A percentile compares a stretch with the other conserved stretches of the same genome.
Conservation (phyloP, 2,113 vertebrate genomes). For the Cebus imitator region DNA sequence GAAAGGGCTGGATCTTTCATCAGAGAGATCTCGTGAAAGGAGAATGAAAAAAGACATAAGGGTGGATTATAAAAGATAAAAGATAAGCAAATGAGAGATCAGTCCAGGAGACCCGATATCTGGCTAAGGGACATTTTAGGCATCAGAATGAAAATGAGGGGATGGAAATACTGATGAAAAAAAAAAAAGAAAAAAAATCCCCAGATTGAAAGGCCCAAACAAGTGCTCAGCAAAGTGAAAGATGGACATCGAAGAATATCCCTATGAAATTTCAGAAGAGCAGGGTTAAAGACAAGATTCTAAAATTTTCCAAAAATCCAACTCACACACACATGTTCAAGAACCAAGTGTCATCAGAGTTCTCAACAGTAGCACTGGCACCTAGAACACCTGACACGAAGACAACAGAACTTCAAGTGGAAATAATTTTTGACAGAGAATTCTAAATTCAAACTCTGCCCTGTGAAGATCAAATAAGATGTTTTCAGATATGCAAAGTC, state of each 20-base stretch:
- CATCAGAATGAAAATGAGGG: not conserved
- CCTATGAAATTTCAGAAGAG: not conserved
- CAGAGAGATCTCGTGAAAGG: not conserved
- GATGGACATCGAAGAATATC: not conserved
- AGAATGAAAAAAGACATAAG: not conserved
- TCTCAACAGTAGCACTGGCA: not conserved
- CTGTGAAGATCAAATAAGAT: not conserved
- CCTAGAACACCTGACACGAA: not conserved
- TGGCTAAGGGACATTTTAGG: not conserved
- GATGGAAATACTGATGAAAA: not conserved
- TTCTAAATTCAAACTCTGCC: not conserved
- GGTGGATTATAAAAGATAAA: not conserved
- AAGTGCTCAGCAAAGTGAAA: not conserved
- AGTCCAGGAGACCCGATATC: not conserved
- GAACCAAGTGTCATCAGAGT: not conserved
- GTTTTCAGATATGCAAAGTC: not conserved
- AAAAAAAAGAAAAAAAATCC: not conserved
- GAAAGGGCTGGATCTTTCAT: constrained; percentile 32
- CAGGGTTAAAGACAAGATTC: not conserved
- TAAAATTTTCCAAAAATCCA: not conserved
- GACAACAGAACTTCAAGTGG: not conserved
- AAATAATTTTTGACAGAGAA: not conserved
- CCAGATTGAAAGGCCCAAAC: not conserved
- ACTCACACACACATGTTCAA: not conserved
- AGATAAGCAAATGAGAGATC: not conserved